Conservation (phyloP, 2,888 invertebrate species). For the Ischnura elegans region DNA sequence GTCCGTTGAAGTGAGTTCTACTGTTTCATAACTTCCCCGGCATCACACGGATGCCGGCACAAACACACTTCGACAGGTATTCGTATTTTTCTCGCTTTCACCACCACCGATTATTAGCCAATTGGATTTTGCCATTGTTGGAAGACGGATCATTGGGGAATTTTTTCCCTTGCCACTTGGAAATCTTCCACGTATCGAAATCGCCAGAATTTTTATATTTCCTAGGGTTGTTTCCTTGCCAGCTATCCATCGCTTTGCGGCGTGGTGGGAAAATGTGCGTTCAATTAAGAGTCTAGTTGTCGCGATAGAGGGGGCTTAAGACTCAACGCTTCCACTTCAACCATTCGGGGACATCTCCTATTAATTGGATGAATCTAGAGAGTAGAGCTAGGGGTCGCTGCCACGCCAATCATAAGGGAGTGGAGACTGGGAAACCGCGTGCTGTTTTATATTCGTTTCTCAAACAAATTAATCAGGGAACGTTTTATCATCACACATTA, state of each 20-base stretch:
- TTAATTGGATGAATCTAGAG: too few relatives aligned
- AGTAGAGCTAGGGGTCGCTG: too few relatives aligned
- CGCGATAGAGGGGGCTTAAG: too few relatives aligned
- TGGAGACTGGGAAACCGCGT: too few relatives aligned
- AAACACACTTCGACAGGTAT: not conserved
- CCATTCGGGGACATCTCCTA: too few relatives aligned
- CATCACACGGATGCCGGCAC: not conserved
- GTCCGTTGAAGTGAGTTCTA: not conserved
- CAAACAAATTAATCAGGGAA: too few relatives aligned
- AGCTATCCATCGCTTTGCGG: not conserved
- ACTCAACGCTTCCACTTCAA: too few relatives aligned
- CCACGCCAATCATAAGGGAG: too few relatives aligned
- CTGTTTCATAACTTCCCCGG: not conserved
- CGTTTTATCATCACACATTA: too few relatives aligned
- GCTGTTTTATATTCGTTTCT: too few relatives aligned
- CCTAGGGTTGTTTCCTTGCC: not conserved
- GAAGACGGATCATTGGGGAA: not conserved
- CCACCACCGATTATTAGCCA: not conserved
- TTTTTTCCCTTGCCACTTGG: not conserved
- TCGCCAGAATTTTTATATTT: not conserved
- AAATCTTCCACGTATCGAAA: not conserved
- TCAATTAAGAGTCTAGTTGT: too few relatives aligned
- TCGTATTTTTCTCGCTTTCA: slow-evolving; percentile 3
- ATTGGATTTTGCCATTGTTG: slow-evolving; percentile 29
- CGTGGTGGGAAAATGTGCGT: not conserved